Evolutionary conservation across 2,797 vertebrate species (phyloP), one percentile per base, ranked within the genome.

Genomic region (Bradypodion ventrale): DNA sequence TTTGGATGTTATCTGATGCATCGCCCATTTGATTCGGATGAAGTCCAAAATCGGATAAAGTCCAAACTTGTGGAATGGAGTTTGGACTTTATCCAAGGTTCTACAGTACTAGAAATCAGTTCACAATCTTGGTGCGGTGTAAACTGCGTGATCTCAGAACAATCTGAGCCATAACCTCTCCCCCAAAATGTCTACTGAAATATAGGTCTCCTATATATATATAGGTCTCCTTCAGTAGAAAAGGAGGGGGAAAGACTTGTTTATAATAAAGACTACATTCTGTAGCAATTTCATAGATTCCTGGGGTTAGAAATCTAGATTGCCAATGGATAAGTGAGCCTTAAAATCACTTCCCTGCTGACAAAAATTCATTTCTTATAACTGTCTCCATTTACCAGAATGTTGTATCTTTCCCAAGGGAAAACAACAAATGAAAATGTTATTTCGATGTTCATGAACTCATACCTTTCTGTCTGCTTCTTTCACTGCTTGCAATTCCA

Each of bases 371-470:
- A 97, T 98, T 98, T 98, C 97, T 98, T 97, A 98, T 98, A 97
- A 98, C 98, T 93, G 96, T 97, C 97, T 98, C 97, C 98, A 98
- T 98, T 98, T 99, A 98, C 98, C 96, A 97, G 98, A 97, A 98
- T 97, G 97, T 97, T 96, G 96, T 97, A 98, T 94, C 94, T 97
- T 97, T 98, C 98, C 98, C 98, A 97, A 96, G 97, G 97, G 97
- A 97, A 96, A 96, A 94, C 97, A 98, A 98, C 97, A 98, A 98
- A 99, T 99, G 98, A 99, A 99, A 99, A 99, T 99, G 98, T 99
- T 99, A 99, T 99, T 98, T 98, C 97, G 98, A 97, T 97, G 96
- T 97, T 98, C 98, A 98, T 98, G 98, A 98, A 98, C 98, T 98
- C 97, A 97, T 97, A 98, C 97, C 97, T 98, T 97, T 97, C 97